Percentiles rank a stretch among this genome's conserved stretches.
These are phyloP conservation scores for Hirtodrosophila trivittata DNA, from an alignment of 2,888 invertebrate species.

Conservation along the genomic window DNA sequence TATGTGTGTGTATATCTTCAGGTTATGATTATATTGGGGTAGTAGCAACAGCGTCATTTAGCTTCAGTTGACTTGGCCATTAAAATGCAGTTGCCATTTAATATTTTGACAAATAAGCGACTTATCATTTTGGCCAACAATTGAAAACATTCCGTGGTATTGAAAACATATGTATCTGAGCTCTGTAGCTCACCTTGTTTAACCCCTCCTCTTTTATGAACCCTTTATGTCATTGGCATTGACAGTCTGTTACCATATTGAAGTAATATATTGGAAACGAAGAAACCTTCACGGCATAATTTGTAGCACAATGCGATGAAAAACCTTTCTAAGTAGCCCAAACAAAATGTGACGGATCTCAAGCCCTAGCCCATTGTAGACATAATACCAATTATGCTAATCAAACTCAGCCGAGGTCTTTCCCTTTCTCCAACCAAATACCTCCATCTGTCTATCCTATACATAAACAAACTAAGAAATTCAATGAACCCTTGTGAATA, in stretches of 20 bases:
- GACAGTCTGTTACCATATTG: slow-evolving; percentile 1
- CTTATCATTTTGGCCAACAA: slow-evolving; percentile 9
- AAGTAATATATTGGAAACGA: too few relatives aligned
- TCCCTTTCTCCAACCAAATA: slow-evolving; percentile 58
- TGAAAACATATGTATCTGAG: too few relatives aligned
- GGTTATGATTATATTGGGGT: neutral
- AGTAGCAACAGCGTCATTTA: slow-evolving; percentile 26
- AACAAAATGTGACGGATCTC: slow-evolving; percentile 15
- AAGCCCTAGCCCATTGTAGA: slow-evolving; percentile 49
- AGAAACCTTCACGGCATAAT: slow-evolving; percentile 7
- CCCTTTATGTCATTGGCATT: slow-evolving; percentile 9
- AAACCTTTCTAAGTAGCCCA: slow-evolving; percentile 45
- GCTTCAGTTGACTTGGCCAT: slow-evolving; percentile 42
- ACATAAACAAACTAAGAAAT: slow-evolving; percentile 19
- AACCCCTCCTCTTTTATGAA: too few relatives aligned
- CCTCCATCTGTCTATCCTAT: neutral
- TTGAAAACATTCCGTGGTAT: too few relatives aligned
- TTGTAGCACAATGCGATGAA: slow-evolving; percentile 3
- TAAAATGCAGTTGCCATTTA: neutral
- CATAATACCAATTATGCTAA: slow-evolving; percentile 70
- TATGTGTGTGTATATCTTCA: slow-evolving; percentile 31
- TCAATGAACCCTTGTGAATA: slow-evolving; percentile 49
- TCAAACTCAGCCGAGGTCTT: slow-evolving; percentile 55
- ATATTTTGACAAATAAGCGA: slow-evolving; percentile 20
- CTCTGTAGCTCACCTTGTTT: too few relatives aligned